Evolutionary conservation across 53 echinoderm and acorn worm species (phyloP).

Genomic region (Holothuria scabra): DNA sequence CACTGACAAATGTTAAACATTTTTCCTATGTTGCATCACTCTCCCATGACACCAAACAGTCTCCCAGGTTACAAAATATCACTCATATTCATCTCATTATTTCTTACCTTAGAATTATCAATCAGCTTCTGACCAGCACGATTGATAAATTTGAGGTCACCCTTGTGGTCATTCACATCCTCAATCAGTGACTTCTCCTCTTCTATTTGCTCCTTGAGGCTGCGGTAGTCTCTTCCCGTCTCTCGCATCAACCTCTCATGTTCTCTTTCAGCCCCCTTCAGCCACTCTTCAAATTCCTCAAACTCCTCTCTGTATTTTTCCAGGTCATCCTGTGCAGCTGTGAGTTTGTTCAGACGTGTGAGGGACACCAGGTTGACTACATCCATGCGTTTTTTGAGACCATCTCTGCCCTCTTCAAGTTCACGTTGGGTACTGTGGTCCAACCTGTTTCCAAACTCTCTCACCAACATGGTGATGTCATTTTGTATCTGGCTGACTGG

Average conservation of each 20-base stretch:
- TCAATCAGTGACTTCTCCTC: slow-evolving; percentile 93
- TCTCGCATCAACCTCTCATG: slow-evolving; percentile 75
- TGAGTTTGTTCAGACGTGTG: slow-evolving; percentile 83
- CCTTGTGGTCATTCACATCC: slow-evolving; percentile 96
- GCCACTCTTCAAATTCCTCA: slow-evolving; percentile 89
- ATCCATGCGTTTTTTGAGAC: slow-evolving; percentile 86
- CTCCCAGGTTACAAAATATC: no score
- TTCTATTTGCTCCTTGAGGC: slow-evolving; percentile 76
- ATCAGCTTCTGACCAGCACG: slow-evolving; percentile 90
- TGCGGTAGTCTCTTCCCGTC: slow-evolving; percentile 65
- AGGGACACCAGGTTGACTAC: slow-evolving; percentile 87
- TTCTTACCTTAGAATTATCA: slow-evolving; percentile 84
- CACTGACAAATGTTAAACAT: no score
- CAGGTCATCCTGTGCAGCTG: slow-evolving; percentile 80
- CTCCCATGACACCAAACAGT: no score
- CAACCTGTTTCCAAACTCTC: slow-evolving; percentile 86
- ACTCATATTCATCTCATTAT: no score
- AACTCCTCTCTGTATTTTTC: slow-evolving; percentile 89
- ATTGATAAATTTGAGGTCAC: slow-evolving; percentile 96
- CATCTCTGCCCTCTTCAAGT: slow-evolving; percentile 64
- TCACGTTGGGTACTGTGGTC: slow-evolving; percentile 63
- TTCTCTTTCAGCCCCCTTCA: slow-evolving; percentile 75
- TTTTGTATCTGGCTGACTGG: slow-evolving; percentile 71
- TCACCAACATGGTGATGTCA: slow-evolving; percentile 70
- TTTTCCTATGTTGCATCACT: no score